Conservation (phyloP, 2,113 vertebrate genomes). For the Cryptomyrus ogoouensis region DNA sequence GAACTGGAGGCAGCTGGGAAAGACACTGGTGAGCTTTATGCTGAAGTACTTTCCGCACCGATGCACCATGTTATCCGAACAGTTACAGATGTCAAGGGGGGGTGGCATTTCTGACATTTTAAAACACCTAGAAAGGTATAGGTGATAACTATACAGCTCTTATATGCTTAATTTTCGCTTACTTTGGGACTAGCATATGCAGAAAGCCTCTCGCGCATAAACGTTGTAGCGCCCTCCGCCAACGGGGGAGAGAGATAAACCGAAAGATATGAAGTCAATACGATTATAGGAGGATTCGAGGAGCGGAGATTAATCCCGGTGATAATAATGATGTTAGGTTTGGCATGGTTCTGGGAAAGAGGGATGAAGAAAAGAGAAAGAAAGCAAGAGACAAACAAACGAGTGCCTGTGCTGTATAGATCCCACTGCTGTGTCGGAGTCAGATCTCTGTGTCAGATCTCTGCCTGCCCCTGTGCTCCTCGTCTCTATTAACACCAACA, state of each 20-base stretch:
- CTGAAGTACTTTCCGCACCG: conserved; percentile 56
- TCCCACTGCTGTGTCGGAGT: conserved; percentile 41
- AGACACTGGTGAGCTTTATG: conserved; percentile 52
- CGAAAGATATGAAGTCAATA: background rate
- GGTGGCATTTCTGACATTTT: conserved; percentile 45
- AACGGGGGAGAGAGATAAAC: background rate
- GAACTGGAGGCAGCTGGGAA: conserved; percentile 40
- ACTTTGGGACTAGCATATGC: conserved; percentile 46
- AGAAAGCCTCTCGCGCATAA: conserved; percentile 64
- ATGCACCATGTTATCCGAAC: conserved; percentile 50
- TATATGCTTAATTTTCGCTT: conserved; percentile 40
- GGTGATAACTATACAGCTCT: conserved; percentile 40
- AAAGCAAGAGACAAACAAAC: conserved; percentile 42
- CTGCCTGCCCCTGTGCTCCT: conserved; percentile 41
- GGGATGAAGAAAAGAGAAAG: background rate
- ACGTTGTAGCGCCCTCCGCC: conserved; percentile 46
- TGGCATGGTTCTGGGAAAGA: conserved; percentile 13
- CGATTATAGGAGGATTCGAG: background rate
- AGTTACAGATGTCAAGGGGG: conserved; percentile 41
- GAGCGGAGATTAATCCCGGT: background rate
- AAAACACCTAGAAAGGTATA: conserved; percentile 44
- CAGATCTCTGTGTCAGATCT: conserved; percentile 31
- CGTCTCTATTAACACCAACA: conserved; percentile 10
- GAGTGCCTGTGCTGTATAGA: conserved; percentile 60
- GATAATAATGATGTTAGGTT: conserved; percentile 14